These are phyloP conservation scores for Hiodon tergisus DNA, from an alignment of 2,113 vertebrate species.

Conservation along the genomic window DNA sequence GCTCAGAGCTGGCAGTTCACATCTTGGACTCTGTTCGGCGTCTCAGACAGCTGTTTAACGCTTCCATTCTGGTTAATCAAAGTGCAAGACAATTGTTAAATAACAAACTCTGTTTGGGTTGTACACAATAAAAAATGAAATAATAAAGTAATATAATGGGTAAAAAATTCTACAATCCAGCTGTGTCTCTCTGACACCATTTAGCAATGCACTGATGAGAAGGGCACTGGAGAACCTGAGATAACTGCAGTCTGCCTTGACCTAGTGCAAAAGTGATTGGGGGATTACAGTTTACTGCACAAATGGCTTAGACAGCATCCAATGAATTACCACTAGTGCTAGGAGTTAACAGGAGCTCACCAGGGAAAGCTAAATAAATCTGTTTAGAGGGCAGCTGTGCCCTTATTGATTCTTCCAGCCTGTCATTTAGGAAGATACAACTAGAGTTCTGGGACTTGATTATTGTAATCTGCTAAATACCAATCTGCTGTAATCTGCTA, in stretches of 20 bases:
- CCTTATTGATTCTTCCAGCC: background rate
- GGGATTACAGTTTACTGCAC: background rate
- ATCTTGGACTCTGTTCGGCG: too few species aligned
- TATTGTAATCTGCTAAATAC: background rate
- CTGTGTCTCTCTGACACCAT: too few species aligned
- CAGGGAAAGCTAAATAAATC: background rate
- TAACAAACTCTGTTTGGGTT: too few species aligned
- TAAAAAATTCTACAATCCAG: too few species aligned
- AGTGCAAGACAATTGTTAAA: too few species aligned
- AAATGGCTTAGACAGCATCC: background rate
- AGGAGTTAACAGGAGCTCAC: background rate
- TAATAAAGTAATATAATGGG: too few species aligned
- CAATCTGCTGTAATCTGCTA: too few species aligned
- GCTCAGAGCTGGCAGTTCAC: too few species aligned
- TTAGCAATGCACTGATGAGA: background rate
- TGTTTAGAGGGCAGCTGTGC: background rate
- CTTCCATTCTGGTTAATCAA: too few species aligned
- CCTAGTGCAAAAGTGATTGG: background rate
- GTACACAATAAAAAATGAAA: too few species aligned
- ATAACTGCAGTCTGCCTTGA: background rate
- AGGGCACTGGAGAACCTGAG: background rate
- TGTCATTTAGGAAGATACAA: background rate
- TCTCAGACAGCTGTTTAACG: too few species aligned
- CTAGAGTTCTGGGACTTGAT: background rate
- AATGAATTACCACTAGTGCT: background rate